phyloP scores from a whole-genome alignment of 2,797 vertebrate genomes.

The Vespertilio murinus region DNA sequence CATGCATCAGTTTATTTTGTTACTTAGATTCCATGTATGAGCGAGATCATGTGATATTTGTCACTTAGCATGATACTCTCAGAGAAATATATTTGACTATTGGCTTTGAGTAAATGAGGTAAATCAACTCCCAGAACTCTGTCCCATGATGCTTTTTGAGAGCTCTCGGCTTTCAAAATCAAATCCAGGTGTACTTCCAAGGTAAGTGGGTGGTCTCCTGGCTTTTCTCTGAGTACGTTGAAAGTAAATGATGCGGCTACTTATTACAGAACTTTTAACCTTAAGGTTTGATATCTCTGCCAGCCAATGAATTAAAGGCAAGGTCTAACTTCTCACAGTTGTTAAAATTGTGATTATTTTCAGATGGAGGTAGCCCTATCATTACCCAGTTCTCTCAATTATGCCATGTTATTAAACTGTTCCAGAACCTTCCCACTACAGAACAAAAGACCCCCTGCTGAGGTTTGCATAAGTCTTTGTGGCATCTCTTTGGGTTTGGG shows the following conservation, averaged over 20 bases:
- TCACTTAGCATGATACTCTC: too few species aligned
- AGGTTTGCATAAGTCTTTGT: neutral
- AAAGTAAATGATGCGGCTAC: neutral
- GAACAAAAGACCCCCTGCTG: neutral
- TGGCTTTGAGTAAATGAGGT: neutral
- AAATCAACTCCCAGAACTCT: neutral
- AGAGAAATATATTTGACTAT: neutral
- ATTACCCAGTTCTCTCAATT: neutral
- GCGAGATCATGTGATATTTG: too few species aligned
- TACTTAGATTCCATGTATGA: too few species aligned
- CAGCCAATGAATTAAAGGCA: neutral
- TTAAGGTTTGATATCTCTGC: neutral
- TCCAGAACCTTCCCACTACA: neutral
- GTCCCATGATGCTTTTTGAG: neutral
- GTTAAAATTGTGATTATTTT: neutral
- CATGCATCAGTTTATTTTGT: too few species aligned
- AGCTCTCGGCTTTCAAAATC: constrained; percentile 3
- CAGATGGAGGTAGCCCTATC: neutral
- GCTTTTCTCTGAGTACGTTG: neutral
- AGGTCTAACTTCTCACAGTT: neutral
- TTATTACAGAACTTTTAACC: neutral
- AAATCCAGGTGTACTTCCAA: neutral
- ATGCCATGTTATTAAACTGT: neutral
- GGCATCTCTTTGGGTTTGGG: neutral
- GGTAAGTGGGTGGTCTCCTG: neutral